Conservation (phyloP, 2,113 vertebrate genomes). For the Pogonocichla stellata region DNA sequence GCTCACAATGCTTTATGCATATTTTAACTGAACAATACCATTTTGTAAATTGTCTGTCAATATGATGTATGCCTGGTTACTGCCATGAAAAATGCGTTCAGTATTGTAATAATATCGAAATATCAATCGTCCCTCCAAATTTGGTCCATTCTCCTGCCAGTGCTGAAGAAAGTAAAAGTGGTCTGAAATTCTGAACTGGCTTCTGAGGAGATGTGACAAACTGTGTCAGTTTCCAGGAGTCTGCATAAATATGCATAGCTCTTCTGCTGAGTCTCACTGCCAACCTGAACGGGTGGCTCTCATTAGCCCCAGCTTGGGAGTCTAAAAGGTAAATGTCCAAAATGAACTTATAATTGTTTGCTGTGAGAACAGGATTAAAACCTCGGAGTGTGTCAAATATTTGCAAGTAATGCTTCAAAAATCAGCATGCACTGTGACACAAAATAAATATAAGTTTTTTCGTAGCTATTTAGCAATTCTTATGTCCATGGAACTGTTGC, state of each 20-base stretch:
- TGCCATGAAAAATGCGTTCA: neutral
- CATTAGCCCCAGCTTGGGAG: neutral
- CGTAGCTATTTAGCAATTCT: neutral
- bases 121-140: neutral
- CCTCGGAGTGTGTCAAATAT: neutral
- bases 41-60: conserved; percentile 59
- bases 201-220: neutral
- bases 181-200: neutral
- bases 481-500: neutral
- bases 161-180: neutral
- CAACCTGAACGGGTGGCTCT: neutral
- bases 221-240: neutral
- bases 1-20: conserved; percentile 53
- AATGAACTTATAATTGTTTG: neutral
- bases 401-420: neutral
- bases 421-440: fast-evolving
- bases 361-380: neutral
- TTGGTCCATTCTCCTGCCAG: neutral
- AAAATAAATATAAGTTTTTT: neutral
- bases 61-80: neutral
- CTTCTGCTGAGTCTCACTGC: neutral
- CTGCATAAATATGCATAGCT: conserved; percentile 12
- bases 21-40: conserved; percentile 46
- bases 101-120: neutral
- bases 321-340: neutral